Evolutionary conservation across 2,888 invertebrate genomes (phyloP), one percentile per base, ranked within the genome.

Genomic region (Molorchus minor): DNA sequence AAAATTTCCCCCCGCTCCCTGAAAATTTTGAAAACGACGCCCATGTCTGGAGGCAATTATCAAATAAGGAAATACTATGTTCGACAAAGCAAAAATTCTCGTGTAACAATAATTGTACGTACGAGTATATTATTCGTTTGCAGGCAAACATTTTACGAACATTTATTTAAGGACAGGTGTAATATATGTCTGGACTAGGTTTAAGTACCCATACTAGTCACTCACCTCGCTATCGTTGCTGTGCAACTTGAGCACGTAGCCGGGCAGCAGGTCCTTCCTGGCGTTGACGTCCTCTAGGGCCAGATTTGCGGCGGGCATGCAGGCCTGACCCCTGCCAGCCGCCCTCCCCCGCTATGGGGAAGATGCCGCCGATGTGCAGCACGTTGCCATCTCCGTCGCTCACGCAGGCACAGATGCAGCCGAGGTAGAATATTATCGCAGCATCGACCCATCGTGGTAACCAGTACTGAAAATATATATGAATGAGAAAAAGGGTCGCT

Each of bases 311-410:
- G 99, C 98, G 30, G 99, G 98, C 86, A 94, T 93, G 83, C 98
- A 99, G 7, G 98, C 98, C 80, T 95, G 94, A 2, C 98, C 98
- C 98, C 77, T 98, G 96, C 98, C 98, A 98, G 71, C 97, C 97
- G 47, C 96, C 95, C 76, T 94, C 91, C 46, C 96, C 98, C 56
- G 88, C 91, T 84, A 98, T 98, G 33, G 99, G 98, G 82, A 99
- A 99, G 76, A 98, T 97, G 53, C 96, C 98, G 54, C 98, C 99
- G 80, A 98, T 95, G 82, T 97, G 94, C 73, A 97, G 83, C 75
- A 93, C 92, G 81, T 91, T 89, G 58, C 70, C 69, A 56, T 62
- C 71, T 67, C 70, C 74, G 62, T 67, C 70, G 60, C 60, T 61
- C 43, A 53, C 57, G 25, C 47, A 61, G 12, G 56, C 60, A 63